Evolutionary conservation across 1,140 invertebrate genomes (phyloP), one percentile per base, ranked within the genome.

Genomic region (Monochamus saltuarius): DNA sequence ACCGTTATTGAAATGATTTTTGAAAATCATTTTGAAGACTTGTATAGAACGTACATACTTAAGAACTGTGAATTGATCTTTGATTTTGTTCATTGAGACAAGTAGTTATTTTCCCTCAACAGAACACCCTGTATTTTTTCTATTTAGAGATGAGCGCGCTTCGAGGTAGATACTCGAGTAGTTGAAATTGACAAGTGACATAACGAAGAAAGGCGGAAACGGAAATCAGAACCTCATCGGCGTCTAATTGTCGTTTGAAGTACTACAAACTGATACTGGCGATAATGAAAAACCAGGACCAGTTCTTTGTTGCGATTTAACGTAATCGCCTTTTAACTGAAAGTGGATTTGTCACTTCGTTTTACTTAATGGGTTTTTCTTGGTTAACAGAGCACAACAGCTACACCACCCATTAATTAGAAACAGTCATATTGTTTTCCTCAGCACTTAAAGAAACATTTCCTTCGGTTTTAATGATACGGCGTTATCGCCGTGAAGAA

Each of bases 271-370:
- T n/a, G 45, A 4, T 46, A 46, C 17, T 19, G 17, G 16, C 17
- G 45, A 47, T 47, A 47, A 47, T 47, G 17, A 47, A 17, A 43
- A 43, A 43, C 42, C 42, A 16, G 6, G 13, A 22, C 17, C 45
- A 47, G 29, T 11, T 19, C 16, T 47, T 40, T 40, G 39, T 11
- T 40, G 9, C 45, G 45, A 47, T 47, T 47, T 8, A 22, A 47
- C 29, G 45, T 29, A 29, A 29, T 29, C 22, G 22, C 29, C 45
- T 47, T 47, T 47, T 19, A 19, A 14, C 45, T 47, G 38, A 43
- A 35, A 55, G 39, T 55, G 42, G 39, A 42, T 55, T 55, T 55
- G 42, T 55, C 42, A 43, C 53, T 55, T 42, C 29, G 38, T 37
- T 55, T 39, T 39, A 40, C 19, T 42, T 42, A 55, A 40, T 55